Base-by-base conservation (phyloP, 2,888 invertebrate species). In the Eupithecia centaureata region DNA sequence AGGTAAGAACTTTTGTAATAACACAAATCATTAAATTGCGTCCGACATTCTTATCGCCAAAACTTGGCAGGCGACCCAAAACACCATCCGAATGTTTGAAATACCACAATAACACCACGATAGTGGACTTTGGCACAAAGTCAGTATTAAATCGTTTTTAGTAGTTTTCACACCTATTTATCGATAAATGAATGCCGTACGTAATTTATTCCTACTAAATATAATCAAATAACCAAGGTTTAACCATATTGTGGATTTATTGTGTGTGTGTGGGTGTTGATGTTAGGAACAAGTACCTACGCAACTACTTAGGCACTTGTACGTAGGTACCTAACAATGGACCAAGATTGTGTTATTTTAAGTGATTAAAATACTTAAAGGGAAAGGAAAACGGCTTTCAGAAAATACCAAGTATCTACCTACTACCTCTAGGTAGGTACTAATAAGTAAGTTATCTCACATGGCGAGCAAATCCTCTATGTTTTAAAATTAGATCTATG, bases 21-120 rank as follows among this genome's bases (percentile, higher is more conserved):
- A n/a, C 59, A 35, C 15, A 59, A 35, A 59, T 59, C 59, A 59
- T 27, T 22, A 35, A 38, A 59, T 59, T 59, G 25, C 59, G 38
- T 38, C 59, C 22, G 42, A 27, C 33, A 60, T 42, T 60, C 42
- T 42, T 60, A 56, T 56, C 30, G 59, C 28, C 32, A 57, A 57
- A 57, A 30, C 32, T 57, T 57, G 57, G 57, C 57, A 57, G 18
- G n/a, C 32, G 57, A 32, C 18, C 18, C 32, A 28, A 57, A 57
- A 57, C 32, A 57, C 22, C 57, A 32, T 33, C 57, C 18, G 18
- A 57, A 56, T 56, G 54, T 56, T 57, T 22, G 57, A 32, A 18
- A 57, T 33, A 33, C 57, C 32, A 57, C 54, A 56, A n/a, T 52
- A 28, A 56, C 28, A 18, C 54, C 30, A 56, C n/a, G 56, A 18